These are phyloP conservation scores for Drosophila jambulina DNA, from an alignment of 1,140 invertebrate genomes.

Conservation along the genomic window DNA sequence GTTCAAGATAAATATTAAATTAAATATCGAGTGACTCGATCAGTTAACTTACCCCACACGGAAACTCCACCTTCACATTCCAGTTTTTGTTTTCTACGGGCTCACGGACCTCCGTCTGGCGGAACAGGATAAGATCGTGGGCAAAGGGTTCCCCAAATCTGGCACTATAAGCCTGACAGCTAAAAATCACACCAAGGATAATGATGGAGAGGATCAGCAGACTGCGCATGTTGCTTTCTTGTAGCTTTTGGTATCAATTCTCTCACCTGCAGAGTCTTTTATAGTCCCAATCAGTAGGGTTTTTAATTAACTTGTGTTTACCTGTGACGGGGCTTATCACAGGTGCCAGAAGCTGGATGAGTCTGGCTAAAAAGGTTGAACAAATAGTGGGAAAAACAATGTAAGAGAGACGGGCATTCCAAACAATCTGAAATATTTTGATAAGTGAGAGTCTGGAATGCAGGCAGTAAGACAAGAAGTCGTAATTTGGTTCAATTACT, in stretches of 20 bases:
- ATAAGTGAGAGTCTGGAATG: background rate
- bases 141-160: slow-evolving; percentile 58
- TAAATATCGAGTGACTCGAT: background rate
- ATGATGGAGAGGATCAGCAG: slow-evolving; percentile 51
- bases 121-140: slow-evolving; percentile 55
- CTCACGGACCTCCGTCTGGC: slow-evolving; percentile 51
- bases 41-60: slow-evolving; percentile 52
- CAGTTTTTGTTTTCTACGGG: slow-evolving; percentile 58
- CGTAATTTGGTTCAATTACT: too few relatives aligned
- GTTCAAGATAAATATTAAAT: background rate
- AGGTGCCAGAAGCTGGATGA: background rate
- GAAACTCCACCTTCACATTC: slow-evolving; percentile 63
- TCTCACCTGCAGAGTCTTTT: slow-evolving; percentile 21
- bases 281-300: slow-evolving; percentile 14
- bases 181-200: slow-evolving; percentile 50
- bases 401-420: slow-evolving; percentile 6
- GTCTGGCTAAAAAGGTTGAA: slow-evolving; percentile 8
- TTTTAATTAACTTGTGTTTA: slow-evolving; percentile 54
- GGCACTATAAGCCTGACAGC: slow-evolving; percentile 50
- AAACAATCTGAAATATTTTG: background rate
- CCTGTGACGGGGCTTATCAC: slow-evolving; percentile 32
- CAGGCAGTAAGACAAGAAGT: background rate
- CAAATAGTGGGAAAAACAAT: slow-evolving; percentile 17
- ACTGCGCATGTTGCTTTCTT: slow-evolving; percentile 23
- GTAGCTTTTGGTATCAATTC: slow-evolving; percentile 3